A percentile compares a stretch with the other conserved stretches of the same genome.
Evolutionary conservation across 2,888 invertebrate genomes (phyloP).

Genomic region (Andrena haemorrhoa): DNA sequence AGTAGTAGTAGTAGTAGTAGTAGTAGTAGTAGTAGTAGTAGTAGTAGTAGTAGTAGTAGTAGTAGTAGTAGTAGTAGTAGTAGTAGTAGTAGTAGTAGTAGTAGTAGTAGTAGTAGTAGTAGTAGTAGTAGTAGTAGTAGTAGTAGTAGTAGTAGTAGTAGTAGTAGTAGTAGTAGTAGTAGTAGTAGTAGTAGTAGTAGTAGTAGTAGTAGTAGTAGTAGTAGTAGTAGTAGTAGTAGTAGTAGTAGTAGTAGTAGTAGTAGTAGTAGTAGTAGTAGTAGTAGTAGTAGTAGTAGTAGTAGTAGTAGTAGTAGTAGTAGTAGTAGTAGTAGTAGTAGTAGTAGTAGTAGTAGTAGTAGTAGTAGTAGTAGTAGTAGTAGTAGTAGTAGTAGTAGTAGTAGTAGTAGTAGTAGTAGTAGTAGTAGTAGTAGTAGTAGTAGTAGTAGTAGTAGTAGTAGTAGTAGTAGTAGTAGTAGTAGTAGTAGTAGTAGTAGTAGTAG

Average conservation of each 20-base stretch:
- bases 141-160: background rate
- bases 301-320: background rate
- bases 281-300: background rate
- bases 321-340: background rate
- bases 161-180: background rate
- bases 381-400: slow-evolving; percentile 7
- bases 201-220: background rate
- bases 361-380: background rate
- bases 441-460: too few relatives aligned
- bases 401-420: too few relatives aligned
- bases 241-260: background rate
- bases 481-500: background rate
- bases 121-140: background rate
- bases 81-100: slow-evolving; percentile 2
- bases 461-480: slow-evolving; percentile 5
- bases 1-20: slow-evolving; percentile 8
- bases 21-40: too few relatives aligned
- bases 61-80: background rate
- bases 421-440: slow-evolving; percentile 8
- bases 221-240: background rate
- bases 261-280: background rate
- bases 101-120: background rate
- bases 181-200: background rate
- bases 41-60: slow-evolving; percentile 5
- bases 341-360: slow-evolving; percentile 1